phyloP scores from a whole-genome alignment of 2,113 vertebrate genomes.

The Triplophysa rosa region DNA sequence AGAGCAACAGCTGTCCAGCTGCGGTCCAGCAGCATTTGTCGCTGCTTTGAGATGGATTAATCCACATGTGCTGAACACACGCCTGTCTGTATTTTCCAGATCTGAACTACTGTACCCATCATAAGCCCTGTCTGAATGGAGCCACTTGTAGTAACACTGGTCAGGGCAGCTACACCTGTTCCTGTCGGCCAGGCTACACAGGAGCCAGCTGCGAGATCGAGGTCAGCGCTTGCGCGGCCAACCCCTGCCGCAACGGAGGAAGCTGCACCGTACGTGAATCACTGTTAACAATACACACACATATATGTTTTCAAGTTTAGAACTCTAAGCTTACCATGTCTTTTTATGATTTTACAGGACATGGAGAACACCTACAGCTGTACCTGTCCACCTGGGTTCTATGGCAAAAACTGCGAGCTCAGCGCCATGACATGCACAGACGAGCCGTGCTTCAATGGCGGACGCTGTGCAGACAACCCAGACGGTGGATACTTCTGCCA shows the following conservation, averaged over 20 bases:
- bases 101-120: constrained; percentile 98
- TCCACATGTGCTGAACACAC: constrained; percentile 64
- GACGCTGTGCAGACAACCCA: constrained; percentile 84
- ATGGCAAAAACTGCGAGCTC: constrained; percentile 87
- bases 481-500: constrained; percentile 88
- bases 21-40: constrained; percentile 58
- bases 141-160: constrained; percentile 97
- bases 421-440: constrained; percentile 89
- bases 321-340: background rate
- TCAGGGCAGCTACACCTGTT: constrained; percentile 98
- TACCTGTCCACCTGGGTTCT: constrained; percentile 85
- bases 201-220: constrained; percentile 90
- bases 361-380: constrained; percentile 87
- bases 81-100: constrained; percentile 72
- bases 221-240: constrained; percentile 85
- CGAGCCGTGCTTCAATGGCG: constrained; percentile 89
- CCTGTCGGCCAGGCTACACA: constrained; percentile 87
- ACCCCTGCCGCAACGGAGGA: constrained; percentile 91
- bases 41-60: constrained; percentile 58
- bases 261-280: constrained; percentile 87
- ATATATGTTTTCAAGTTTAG: background rate
- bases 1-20: constrained; percentile 50
- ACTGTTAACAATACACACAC: background rate
- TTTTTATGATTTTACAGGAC: constrained; percentile 72
- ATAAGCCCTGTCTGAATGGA: constrained; percentile 94